Evolutionary conservation across 2,113 vertebrate genomes (phyloP), one percentile per base, ranked within the genome.

Genomic region (Eptesicus fuscus): DNA sequence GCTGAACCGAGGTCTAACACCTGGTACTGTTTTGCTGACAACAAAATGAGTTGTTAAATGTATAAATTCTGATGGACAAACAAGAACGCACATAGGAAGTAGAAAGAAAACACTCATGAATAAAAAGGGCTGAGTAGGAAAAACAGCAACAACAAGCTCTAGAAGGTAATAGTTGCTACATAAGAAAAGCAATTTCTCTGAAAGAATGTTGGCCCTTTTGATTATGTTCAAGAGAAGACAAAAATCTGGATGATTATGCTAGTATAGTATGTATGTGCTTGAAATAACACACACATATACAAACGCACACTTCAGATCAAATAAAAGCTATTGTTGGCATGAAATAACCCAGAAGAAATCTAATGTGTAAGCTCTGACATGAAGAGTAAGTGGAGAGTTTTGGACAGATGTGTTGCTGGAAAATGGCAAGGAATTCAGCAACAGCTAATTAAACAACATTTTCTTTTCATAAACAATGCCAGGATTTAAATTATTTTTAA

Each of bases 401-500:
- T 63, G 8, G 7, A 84, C 12, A 32, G 47, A 22, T 0, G 3
- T 69, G 10, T 94, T 93, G 84, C 51, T 67, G 32, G 30, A 93
- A 80, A 93, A 35, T 17, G 10, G 5, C 32, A 82, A 82, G 35
- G 32, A 22, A 44, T 42, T 89, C n/a, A 93, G 7, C 5, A 91
- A 51, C 6, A 23, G 28, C 11, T 78, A 83, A 94, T 83, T 82
- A 76, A 82, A 47, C 47, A 65, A n/a, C 9, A 42, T 49, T 90
- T 83, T 71, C 7, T 74, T 85, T 83, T 17, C 37, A 69, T 93
- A 30, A 77, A 63, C n/a, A 73, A 80, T 10, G 1, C 5, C 23
- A 28, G 71, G 53, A 73, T 84, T 77, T 59, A 76, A 91, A 65
- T 53, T 82, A 83, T 95, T 96, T 85, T 93, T 59, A 94, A 20